Conservation (phyloP, 1,140 invertebrate genomes). For the Lordiphosa collinella region DNA sequence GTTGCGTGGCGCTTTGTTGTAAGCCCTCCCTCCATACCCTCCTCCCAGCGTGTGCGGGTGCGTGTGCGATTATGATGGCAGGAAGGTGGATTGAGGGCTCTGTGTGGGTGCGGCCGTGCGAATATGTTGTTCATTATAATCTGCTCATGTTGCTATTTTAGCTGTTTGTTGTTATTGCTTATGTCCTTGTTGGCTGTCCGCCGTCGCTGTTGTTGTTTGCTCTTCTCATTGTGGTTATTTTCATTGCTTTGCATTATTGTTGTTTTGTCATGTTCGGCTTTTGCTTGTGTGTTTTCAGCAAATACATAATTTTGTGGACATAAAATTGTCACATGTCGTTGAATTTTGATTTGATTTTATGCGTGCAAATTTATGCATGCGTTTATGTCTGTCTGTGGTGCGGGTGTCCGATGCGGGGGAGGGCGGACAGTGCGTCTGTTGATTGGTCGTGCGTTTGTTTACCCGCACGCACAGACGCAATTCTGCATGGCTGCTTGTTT, state of each 20-base stretch:
- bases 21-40: background rate
- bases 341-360: conserved; percentile 78
- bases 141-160: conserved; percentile 77
- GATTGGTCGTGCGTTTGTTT: conserved; percentile 39
- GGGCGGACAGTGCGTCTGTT: background rate
- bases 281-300: conserved; percentile 68
- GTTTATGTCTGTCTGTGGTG: conserved; percentile 29
- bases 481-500: conserved; percentile 25
- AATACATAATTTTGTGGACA: conserved; percentile 78
- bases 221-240: conserved; percentile 67
- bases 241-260: conserved; percentile 71
- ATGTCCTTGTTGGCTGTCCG: conserved; percentile 42
- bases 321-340: conserved; percentile 78
- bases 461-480: conserved; percentile 22
- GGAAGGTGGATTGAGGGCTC: conserved; percentile 12
- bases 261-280: conserved; percentile 57
- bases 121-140: conserved; percentile 77
- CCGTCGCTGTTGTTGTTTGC: conserved; percentile 37
- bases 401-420: conserved; percentile 7
- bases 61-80: conserved; percentile 43
- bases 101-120: conserved; percentile 68
- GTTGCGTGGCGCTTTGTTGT: conserved; percentile 68
- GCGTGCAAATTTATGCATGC: conserved; percentile 74
- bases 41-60: conserved; percentile 5
- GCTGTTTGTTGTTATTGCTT: conserved; percentile 74